Evolutionary conservation across 2,113 vertebrate genomes (phyloP), one percentile per base, ranked within the genome.

Genomic region (Globicephala melas): DNA sequence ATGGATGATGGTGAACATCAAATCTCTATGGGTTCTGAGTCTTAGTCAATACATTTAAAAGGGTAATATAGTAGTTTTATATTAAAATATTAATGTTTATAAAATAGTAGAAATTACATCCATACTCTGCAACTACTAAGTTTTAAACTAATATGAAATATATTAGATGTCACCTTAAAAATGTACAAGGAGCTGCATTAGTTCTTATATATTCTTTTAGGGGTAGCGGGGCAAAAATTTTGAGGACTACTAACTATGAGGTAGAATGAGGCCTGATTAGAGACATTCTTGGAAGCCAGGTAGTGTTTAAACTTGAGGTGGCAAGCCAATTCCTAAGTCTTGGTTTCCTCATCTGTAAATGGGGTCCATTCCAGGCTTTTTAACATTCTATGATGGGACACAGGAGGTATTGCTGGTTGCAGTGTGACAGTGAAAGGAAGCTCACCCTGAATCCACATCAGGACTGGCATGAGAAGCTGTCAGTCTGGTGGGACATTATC

Each of bases 101-200:
- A 94, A 86, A 85, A 82, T 18, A 73, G 21, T 47, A 85, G 80
- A 91, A 87, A 91, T 76, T 62, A 62, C 8, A 95, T 26, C 28
- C 18, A 79, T 67, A 47, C 33, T 94, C 77, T 89, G 5, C 11
- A 70, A 83, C 23, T 73, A 60, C 28, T 87, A 77, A 8, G 13
- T 62, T 82, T 89, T 84, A 67, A 92, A 60, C 38, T 73, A 67
- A 92, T 84, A 50, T 63, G 17, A 89, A 67, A 84, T 73, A 65
- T 79, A 89, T 80, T 94, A 96, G 76, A 50, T 60, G 14, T 50
- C 55, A 79, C 55, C 53, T 94, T 87, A 79, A 89, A 89, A 91
- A 91, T 55, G 41, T 88, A 18, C 63, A 65, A 86, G 62, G 36
- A 55, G n/a, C 68, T 83, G 3, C n/a, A 31, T 33, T 26, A 60